Evolutionary conservation across 2,113 vertebrate species (phyloP).

Genomic region (Rhea americana): DNA sequence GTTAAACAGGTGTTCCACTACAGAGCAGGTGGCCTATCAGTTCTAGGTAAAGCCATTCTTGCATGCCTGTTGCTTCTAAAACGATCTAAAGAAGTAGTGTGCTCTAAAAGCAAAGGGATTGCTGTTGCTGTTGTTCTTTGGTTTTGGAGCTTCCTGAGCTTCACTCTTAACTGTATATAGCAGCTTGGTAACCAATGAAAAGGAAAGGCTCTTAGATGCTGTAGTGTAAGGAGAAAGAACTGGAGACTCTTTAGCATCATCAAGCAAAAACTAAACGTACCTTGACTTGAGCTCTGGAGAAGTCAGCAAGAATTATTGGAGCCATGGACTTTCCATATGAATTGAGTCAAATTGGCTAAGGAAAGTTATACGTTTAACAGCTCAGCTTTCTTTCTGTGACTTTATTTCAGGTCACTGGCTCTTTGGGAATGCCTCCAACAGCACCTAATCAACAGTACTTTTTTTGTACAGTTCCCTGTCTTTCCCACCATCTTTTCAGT

Average conservation of each 20-base stretch:
- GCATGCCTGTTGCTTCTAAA: neutral
- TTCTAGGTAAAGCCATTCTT: neutral
- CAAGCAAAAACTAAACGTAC: neutral
- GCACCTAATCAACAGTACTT: neutral
- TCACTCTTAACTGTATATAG: neutral
- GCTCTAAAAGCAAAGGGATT: neutral
- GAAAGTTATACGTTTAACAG: neutral
- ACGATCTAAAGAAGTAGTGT: neutral
- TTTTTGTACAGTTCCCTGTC: neutral
- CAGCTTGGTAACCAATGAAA: neutral
- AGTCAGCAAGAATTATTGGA: conserved; percentile 10
- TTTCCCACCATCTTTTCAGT: neutral
- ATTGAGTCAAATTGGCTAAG: neutral
- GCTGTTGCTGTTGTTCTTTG: neutral
- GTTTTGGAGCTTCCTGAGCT: neutral
- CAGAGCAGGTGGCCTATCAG: neutral
- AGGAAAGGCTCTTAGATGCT: neutral
- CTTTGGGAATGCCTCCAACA: neutral
- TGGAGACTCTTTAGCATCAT: neutral
- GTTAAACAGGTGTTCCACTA: neutral
- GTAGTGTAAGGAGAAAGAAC: neutral
- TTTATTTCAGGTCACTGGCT: neutral
- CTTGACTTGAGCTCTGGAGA: neutral
- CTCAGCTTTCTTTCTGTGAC: neutral
- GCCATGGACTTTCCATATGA: neutral